These are phyloP conservation scores for Enteromius anoplus DNA, from an alignment of 2,797 vertebrate genomes.

Conservation along the genomic window DNA sequence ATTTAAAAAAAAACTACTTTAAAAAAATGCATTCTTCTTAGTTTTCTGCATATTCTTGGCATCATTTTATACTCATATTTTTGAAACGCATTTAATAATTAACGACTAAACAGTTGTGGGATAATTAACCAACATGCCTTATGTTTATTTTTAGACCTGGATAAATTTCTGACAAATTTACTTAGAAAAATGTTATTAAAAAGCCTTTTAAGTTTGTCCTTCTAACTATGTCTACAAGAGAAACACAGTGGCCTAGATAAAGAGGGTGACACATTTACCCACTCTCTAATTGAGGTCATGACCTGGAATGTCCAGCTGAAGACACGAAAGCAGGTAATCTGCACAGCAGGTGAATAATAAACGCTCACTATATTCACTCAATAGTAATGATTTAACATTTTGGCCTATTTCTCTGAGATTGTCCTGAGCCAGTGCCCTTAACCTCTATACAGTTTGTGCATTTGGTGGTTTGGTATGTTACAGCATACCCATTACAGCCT, in stretches of 20 bases:
- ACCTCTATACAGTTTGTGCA: not conserved
- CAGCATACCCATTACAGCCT: not conserved
- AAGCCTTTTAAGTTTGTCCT: not conserved
- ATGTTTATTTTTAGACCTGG: not conserved
- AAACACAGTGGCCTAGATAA: not conserved
- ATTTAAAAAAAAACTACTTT: not conserved
- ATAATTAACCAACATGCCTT: not conserved
- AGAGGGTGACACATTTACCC: not conserved
- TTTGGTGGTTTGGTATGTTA: not conserved
- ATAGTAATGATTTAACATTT: not conserved
- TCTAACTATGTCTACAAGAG: not conserved
- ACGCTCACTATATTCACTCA: not conserved
- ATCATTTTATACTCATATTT: not conserved
- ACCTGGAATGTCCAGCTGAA: not conserved
- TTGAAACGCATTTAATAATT: not conserved
- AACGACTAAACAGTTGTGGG: not conserved
- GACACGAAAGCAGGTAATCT: constrained; percentile 16
- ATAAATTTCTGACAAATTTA: not conserved
- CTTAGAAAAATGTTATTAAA: not conserved
- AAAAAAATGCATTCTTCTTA: not conserved
- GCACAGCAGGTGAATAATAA: not conserved
- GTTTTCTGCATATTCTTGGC: not conserved
- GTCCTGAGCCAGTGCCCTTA: not conserved
- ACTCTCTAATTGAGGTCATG: not conserved
- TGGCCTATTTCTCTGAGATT: not conserved